Percentiles rank a stretch among this genome's conserved stretches.
phyloP scores from a whole-genome alignment of 2,797 vertebrate species.

The Spondyliosoma cantharus region DNA sequence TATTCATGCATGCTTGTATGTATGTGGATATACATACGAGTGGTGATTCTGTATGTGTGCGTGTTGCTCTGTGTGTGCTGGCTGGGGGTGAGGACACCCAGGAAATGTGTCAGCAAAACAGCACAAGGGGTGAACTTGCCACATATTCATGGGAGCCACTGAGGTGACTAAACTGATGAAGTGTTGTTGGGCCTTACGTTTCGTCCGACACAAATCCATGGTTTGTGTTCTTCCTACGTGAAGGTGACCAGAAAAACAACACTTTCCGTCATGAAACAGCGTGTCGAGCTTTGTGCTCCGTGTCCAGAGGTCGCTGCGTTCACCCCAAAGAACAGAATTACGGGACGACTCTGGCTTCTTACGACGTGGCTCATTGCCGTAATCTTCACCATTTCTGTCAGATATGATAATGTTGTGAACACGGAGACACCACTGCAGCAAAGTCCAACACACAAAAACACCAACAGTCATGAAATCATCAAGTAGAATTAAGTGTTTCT shows the following conservation, averaged over 20 bases:
- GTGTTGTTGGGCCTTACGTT: constrained; percentile 10
- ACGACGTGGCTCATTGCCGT: not conserved
- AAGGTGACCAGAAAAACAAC: not conserved
- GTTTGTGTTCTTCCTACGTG: not conserved
- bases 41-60: constrained; percentile 18
- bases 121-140: constrained; percentile 53
- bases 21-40: constrained; percentile 32
- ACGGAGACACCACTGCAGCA: not conserved
- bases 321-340: not conserved
- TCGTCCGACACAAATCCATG: not conserved
- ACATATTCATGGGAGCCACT: constrained; percentile 57
- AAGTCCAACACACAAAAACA: not conserved
- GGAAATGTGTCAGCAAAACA: constrained; percentile 53
- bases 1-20: constrained; percentile 33
- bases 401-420: not conserved
- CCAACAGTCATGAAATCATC: not conserved
- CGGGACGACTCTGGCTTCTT: not conserved
- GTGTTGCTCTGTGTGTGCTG: constrained; percentile 18
- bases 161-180: constrained; percentile 72
- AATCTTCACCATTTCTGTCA: not conserved
- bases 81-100: constrained; percentile 12
- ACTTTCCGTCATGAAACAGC: not conserved
- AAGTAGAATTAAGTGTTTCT: not conserved
- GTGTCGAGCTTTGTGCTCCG: not conserved
- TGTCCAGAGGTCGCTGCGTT: not conserved